Conservation (phyloP, 2,113 vertebrate species). For the Dendrocopos noguchii region DNA sequence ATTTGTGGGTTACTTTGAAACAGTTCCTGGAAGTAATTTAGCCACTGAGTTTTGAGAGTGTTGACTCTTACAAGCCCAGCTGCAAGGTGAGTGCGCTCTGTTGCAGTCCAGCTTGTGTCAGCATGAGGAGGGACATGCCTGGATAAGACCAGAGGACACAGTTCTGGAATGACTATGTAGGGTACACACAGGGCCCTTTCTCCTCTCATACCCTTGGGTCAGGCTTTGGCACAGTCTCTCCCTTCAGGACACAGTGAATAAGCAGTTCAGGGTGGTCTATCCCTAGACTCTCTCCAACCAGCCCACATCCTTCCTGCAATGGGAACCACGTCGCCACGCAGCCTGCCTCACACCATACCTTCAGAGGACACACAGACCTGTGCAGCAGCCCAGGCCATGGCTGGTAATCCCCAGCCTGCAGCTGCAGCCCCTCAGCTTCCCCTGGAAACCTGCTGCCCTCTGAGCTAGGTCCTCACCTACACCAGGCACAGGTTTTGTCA, state of each 20-base stretch:
- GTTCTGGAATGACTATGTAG: not conserved
- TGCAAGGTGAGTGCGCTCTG: not conserved
- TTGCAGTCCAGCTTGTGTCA: not conserved
- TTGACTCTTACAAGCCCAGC: not conserved
- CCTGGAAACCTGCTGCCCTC: not conserved
- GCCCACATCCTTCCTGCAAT: not conserved
- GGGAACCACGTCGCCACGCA: fast-evolving
- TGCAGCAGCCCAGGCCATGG: fast-evolving
- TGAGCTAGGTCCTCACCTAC: fast-evolving
- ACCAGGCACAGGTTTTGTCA: fast-evolving
- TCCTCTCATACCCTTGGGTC: fast-evolving
- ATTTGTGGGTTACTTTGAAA: not conserved
- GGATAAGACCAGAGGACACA: not conserved
- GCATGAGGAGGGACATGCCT: fast-evolving
- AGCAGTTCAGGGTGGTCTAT: not conserved
- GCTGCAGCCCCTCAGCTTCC: not conserved
- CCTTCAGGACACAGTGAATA: not conserved
- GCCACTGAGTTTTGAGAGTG: not conserved
- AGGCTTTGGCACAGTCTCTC: not conserved
- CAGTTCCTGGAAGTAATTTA: not conserved
- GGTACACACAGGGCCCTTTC: not conserved
- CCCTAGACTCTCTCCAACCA: not conserved
- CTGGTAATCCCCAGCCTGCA: not conserved
- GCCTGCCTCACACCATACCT: fast-evolving
- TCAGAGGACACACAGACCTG: fast-evolving